Percentiles rank a stretch among this genome's conserved stretches.
phyloP scores from a whole-genome alignment of 2,797 vertebrate genomes.

The Protonibea diacanthus region DNA sequence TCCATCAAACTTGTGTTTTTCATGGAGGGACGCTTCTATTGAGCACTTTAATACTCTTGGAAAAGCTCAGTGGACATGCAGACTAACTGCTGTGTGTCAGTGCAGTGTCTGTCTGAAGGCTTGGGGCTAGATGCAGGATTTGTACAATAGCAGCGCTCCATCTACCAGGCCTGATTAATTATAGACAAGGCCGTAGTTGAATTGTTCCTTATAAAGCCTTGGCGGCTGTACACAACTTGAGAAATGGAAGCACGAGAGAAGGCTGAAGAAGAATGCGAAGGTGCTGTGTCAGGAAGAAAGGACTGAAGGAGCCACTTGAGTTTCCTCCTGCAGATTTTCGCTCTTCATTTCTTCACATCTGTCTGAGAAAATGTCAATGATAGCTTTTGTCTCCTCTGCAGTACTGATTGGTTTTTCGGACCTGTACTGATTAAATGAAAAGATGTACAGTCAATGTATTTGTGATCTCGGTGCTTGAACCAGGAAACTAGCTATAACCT shows the following conservation, averaged over 20 bases:
- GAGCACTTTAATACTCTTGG: constrained; percentile 35
- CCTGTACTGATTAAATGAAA: not conserved
- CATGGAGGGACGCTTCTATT: constrained; percentile 42
- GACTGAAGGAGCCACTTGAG: not conserved
- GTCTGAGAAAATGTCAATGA: constrained; percentile 1
- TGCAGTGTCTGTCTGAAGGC: constrained; percentile 24
- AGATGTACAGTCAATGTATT: not conserved
- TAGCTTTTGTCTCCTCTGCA: not conserved
- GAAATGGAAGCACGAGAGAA: not conserved
- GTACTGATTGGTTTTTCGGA: not conserved
- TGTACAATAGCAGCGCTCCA: constrained; percentile 24
- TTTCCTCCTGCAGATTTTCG: not conserved
- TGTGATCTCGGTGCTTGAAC: not conserved
- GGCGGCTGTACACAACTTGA: constrained; percentile 33
- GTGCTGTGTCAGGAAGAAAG: not conserved
- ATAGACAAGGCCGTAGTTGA: constrained; percentile 6
- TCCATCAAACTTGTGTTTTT: constrained; percentile 42
- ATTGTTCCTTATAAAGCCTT: constrained; percentile 27
- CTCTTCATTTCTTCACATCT: not conserved
- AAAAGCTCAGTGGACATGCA: constrained; percentile 40
- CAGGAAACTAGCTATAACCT: not conserved
- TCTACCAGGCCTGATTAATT: constrained; percentile 35
- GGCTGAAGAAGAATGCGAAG: constrained; percentile 1
- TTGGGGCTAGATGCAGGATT: constrained; percentile 21
- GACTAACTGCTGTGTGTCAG: constrained; percentile 36